Evolutionary conservation across 2,113 vertebrate genomes (phyloP), one percentile per base, ranked within the genome.

Genomic region (Ciconia stormi): DNA sequence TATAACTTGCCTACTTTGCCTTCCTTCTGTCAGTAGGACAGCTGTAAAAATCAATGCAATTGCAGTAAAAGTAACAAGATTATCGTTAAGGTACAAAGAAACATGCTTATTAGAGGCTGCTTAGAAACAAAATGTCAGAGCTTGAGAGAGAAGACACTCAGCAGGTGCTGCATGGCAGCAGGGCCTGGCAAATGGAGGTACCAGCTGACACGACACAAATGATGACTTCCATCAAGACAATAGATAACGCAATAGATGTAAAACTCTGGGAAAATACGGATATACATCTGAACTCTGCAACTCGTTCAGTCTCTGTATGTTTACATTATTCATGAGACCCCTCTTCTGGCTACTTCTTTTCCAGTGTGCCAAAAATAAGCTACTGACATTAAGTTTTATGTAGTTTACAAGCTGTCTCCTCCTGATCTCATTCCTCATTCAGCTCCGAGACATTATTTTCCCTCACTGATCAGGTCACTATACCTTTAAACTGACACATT

Each of bases 71-170:
- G 76, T 92, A 95, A 65, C 69, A 91, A 86, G 34, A 82, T 69
- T 46, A 63, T 93, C 53, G 21, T 42, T 93, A 92, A 94, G 58
- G 67, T 79, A 91, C 70, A 95, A 96, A 96, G 82, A 81, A 74
- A 32, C 42, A 42, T 55, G 46, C 59, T 91, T 92, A 65, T 53
- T 88, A 93, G 87, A 90, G 27, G 53, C 50, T 91, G 85, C 85
- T 95, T 72, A 47, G 89, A 96, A 93, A 90, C 55, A 72, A 88
- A 72, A 88, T 94, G 96, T 96, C 67, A 87, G 85, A 91, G 74
- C 11, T 82, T 95, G 36, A 36, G 50, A 94, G 83, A 81, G 74
- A 94, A 94, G 91, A 87, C n/a, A 81, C 26, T 44, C 56, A 72
- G 89, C 78, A 91, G 49, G 44, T 83, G 61, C n/a, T 79, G 50